These are phyloP conservation scores for Junonia oenone DNA, from an alignment of 2,888 invertebrate genomes.

Conservation along the genomic window DNA sequence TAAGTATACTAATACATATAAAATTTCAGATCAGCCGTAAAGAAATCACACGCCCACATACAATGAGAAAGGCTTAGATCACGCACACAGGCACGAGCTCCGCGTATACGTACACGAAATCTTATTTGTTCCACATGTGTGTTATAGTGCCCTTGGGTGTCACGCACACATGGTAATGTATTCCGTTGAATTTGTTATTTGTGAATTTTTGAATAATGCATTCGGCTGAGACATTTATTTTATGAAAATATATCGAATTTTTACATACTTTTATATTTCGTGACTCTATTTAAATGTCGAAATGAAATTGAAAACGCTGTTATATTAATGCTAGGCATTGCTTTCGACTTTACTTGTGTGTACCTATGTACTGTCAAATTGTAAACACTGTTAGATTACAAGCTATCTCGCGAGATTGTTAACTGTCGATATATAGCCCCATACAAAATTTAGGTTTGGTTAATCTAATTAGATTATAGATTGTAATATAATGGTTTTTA, in stretches of 20 bases:
- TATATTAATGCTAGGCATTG: too few species aligned
- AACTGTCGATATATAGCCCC: too few species aligned
- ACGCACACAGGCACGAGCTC: conserved; percentile 40
- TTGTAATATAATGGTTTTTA: too few species aligned
- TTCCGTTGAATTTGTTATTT: conserved; percentile 47
- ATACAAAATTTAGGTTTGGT: too few species aligned
- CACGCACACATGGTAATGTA: conserved; percentile 41
- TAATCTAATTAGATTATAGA: too few species aligned
- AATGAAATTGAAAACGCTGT: background rate
- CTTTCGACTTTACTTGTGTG: too few species aligned
- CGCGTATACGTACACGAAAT: conserved; percentile 30
- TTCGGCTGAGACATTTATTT: conserved; percentile 24
- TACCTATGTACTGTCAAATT: too few species aligned
- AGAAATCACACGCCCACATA: conserved; percentile 59
- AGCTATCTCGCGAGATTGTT: too few species aligned
- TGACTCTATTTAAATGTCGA: background rate
- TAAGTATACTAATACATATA: conserved; percentile 54
- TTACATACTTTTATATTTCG: background rate
- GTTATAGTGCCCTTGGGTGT: conserved; percentile 51
- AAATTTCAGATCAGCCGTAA: conserved; percentile 70
- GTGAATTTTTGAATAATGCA: conserved; percentile 41
- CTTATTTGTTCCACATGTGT: conserved; percentile 37
- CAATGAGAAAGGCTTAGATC: conserved; percentile 65
- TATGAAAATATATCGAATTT: conserved; percentile 16
- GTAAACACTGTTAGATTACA: too few species aligned